Conservation (phyloP, 2,888 invertebrate genomes). For the Noctua janthe region DNA sequence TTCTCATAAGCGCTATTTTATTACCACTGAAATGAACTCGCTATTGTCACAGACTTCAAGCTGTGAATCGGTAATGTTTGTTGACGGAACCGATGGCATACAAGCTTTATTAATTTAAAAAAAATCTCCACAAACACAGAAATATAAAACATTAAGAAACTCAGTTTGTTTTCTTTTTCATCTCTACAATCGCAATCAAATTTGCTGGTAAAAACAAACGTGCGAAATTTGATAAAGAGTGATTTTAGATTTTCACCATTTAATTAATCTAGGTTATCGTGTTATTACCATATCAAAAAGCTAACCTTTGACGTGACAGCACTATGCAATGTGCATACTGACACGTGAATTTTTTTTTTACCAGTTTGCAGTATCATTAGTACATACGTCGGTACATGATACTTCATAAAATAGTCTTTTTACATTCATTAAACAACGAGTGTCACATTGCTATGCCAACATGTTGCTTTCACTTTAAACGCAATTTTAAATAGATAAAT, state of each 20-base stretch:
- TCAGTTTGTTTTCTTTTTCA: background rate
- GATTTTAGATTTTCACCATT: slow-evolving; percentile 12
- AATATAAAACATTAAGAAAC: background rate
- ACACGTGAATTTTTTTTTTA: slow-evolving; percentile 21
- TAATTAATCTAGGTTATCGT: slow-evolving; percentile 24
- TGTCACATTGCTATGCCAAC: slow-evolving; percentile 77
- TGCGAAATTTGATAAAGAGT: background rate
- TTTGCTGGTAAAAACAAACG: background rate
- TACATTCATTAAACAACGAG: slow-evolving; percentile 49
- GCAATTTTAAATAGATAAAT: slow-evolving; percentile 80
- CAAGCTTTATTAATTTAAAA: slow-evolving; percentile 9
- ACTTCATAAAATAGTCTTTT: slow-evolving; percentile 20
- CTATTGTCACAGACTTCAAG: slow-evolving; percentile 36
- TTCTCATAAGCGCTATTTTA: slow-evolving; percentile 55
- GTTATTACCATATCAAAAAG: slow-evolving; percentile 23
- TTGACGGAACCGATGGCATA: background rate
- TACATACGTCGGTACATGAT: background rate
- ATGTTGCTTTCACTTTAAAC: slow-evolving; percentile 83
- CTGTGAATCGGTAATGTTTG: slow-evolving; percentile 33
- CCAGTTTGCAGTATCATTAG: background rate
- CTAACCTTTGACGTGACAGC: slow-evolving; percentile 4
- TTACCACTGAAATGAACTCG: slow-evolving; percentile 38
- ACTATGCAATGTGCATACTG: background rate
- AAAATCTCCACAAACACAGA: background rate
- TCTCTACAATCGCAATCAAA: background rate